phyloP scores from a whole-genome alignment of 2,113 vertebrate genomes.

The Beaufortia kweichowensis region DNA sequence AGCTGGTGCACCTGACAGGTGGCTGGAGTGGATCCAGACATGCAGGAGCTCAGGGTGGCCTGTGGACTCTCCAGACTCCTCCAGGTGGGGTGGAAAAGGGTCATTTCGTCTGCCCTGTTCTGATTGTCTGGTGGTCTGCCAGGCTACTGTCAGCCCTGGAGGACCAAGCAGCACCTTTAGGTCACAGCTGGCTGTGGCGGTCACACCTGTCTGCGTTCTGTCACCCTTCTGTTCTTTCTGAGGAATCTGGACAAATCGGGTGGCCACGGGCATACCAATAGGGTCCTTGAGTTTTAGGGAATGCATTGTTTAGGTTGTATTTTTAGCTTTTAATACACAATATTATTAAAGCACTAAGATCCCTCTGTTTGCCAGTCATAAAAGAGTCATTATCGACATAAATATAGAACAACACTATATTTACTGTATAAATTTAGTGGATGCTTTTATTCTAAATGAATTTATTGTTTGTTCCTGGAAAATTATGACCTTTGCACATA shows the following conservation, averaged over 20 bases:
- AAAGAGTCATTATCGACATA: too few species aligned
- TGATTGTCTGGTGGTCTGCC: constrained; percentile 49
- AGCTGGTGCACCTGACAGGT: constrained; percentile 53
- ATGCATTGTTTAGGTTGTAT: background rate
- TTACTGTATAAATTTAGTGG: too few species aligned
- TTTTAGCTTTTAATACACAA: too few species aligned
- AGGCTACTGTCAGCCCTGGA: constrained; percentile 37
- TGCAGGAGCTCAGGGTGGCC: constrained; percentile 32
- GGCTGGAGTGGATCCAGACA: constrained; percentile 46
- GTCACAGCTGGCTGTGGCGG: constrained; percentile 53
- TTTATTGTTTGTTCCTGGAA: too few species aligned
- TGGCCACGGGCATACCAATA: constrained; percentile 44
- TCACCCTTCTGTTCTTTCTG: constrained; percentile 28
- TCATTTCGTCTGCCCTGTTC: constrained; percentile 28
- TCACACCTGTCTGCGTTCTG: constrained; percentile 49
- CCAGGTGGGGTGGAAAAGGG: constrained; percentile 17
- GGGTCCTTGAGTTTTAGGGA: constrained; percentile 5
- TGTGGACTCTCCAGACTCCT: constrained; percentile 32
- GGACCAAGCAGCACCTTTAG: constrained; percentile 42
- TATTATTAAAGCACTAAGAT: too few species aligned
- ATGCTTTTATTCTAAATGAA: too few species aligned
- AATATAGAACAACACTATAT: too few species aligned
- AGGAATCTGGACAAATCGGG: constrained; percentile 36
- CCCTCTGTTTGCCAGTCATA: too few species aligned
- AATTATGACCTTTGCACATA: too few species aligned